Conservation (phyloP, 2,888 invertebrate genomes). For the Salticus scenicus region DNA sequence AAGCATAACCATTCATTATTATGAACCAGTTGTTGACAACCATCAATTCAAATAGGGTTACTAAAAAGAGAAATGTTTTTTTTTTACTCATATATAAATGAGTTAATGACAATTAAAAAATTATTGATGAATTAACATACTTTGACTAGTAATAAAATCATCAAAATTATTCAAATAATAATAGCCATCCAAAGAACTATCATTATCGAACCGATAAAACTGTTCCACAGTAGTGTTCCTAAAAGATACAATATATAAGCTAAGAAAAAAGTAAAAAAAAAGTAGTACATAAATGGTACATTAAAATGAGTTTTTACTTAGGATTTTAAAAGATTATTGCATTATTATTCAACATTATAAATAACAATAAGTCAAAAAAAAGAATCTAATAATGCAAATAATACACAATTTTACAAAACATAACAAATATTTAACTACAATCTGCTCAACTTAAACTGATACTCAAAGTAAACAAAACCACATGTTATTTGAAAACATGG, state of each 20-base stretch:
- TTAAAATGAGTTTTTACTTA: not conserved
- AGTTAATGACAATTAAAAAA: slow-evolving; percentile 23
- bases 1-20: slow-evolving; percentile 84
- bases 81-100: too few species aligned
- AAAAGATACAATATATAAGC: slow-evolving; percentile 72
- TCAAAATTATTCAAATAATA: slow-evolving; percentile 91
- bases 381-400: too few species aligned
- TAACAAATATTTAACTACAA: too few species aligned
- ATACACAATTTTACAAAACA: too few species aligned
- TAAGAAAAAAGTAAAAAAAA: not conserved
- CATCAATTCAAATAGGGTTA: slow-evolving; percentile 90
- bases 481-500: too few species aligned
- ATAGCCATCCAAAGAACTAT: slow-evolving; percentile 81
- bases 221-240: slow-evolving; percentile 90
- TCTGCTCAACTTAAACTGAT: too few species aligned
- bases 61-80: too few species aligned
- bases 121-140: slow-evolving; percentile 72
- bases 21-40: slow-evolving; percentile 94
- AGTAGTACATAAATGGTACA: too few species aligned
- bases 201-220: slow-evolving; percentile 85
- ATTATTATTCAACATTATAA: too few species aligned
- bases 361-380: too few species aligned
- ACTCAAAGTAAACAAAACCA: too few species aligned
- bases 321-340: too few species aligned
- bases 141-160: slow-evolving; percentile 84